Conservation (phyloP, 2,888 invertebrate genomes). For the Drosophila tanythrix region DNA sequence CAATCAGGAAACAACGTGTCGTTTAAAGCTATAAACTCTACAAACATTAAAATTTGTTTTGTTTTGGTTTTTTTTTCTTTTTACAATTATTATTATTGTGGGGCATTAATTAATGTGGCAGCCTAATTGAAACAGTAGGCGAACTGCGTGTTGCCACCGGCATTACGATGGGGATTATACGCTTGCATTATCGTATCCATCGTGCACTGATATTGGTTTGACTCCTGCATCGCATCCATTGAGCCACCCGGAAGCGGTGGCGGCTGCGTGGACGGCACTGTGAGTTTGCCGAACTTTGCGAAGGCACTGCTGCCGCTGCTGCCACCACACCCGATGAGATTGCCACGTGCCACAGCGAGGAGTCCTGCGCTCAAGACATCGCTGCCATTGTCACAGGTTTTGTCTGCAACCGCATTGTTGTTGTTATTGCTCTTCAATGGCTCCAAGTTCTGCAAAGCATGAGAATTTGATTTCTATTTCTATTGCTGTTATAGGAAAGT, state of each 20-base stretch:
- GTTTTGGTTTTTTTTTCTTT: conserved; percentile 1
- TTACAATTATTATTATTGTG: conserved; percentile 20
- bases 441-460: conserved; percentile 61
- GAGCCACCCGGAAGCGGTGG: conserved; percentile 20
- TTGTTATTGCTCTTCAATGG: conserved; percentile 53
- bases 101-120: neutral
- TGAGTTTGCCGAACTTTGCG: conserved; percentile 64
- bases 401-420: conserved; percentile 46
- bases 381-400: conserved; percentile 62
- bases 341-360: conserved; percentile 52
- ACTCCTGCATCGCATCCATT: conserved; percentile 55
- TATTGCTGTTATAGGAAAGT: neutral
- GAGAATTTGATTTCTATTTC: neutral
- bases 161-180: conserved; percentile 80
- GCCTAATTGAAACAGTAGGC: conserved; percentile 75
- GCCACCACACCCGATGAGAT: conserved; percentile 33
- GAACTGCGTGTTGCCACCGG: conserved; percentile 68
- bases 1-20: conserved; percentile 72
- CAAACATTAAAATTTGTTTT: conserved; percentile 39
- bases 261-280: conserved; percentile 33
- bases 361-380: conserved; percentile 52
- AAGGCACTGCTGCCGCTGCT: conserved; percentile 51
- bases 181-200: conserved; percentile 82
- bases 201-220: conserved; percentile 74
- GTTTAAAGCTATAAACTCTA: conserved; percentile 34